Evolutionary conservation across 2,888 invertebrate species (phyloP).

Genomic region (Netelia virgata): DNA sequence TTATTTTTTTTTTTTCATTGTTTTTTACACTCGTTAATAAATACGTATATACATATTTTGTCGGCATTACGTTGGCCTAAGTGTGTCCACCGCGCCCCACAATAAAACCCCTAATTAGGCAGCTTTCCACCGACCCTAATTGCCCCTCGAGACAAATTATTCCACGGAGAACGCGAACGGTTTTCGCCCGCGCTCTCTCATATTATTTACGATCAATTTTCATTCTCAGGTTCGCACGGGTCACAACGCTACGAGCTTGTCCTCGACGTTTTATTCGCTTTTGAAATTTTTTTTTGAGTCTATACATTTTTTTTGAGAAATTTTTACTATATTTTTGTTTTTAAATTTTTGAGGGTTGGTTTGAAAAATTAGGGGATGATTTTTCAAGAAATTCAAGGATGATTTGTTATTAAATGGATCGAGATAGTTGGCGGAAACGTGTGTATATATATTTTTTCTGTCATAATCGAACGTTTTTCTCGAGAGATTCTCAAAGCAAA

Average conservation of each 20-base stretch:
- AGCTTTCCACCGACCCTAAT: conserved; percentile 66
- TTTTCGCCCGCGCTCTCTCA: conserved; percentile 48
- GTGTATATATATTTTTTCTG: no score
- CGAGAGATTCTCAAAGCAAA: background rate
- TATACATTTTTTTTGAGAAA: background rate
- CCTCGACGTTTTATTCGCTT: background rate
- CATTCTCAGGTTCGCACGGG: conserved; percentile 51
- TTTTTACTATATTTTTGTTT: background rate
- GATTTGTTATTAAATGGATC: no score
- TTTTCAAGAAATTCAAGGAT: no score
- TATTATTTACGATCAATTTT: conserved; percentile 67
- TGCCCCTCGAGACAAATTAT: conserved; percentile 67
- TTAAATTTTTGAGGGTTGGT: background rate
- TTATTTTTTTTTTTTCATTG: background rate
- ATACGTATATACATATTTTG: background rate
- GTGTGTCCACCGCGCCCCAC: conserved; percentile 66
- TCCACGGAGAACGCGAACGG: conserved; percentile 52
- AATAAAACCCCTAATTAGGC: conserved; percentile 70
- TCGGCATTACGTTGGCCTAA: conserved; percentile 57
- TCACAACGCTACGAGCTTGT: background rate
- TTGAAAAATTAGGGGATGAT: no score
- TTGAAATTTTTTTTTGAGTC: background rate
- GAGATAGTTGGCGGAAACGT: no score
- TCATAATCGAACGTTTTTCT: no score
- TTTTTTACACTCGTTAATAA: conserved; percentile 19